Base-by-base conservation (phyloP, 92 coral and sea anemone species). In the Palythoa grandis region DNA sequence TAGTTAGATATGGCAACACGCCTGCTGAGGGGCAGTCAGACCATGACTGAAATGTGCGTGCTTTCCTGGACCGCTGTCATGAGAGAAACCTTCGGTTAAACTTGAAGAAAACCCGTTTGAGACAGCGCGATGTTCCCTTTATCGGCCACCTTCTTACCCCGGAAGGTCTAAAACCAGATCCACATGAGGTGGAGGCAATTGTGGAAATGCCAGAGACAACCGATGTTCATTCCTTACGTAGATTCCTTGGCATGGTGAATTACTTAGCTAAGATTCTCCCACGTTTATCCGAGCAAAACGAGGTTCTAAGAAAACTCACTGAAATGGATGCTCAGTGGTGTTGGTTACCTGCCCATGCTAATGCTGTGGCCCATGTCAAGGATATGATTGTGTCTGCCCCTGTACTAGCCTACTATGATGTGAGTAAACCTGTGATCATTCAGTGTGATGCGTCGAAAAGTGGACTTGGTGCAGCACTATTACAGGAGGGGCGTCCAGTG, bases 181-280 rank as follows among this genome's bases (percentile, higher is more conserved):
- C 93, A 2, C 74, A 79, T 60, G 79, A 91, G 77, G 73, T 88
- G 14, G 84, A 88, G 70, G 94, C 87, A 78, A 84, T 88, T 15
- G 72, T 88, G 61, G 63, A 76, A 54, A 91, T 88, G 94, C 91
- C 91, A 14, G 70, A 86, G 56, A 88, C 93, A 39, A 86, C 76
- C 2, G 88, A 85, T 54, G 84, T 88, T 78, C 67, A 85, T 10
- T 87, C 86, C 7, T 63, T 91, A 66, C 86, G 86, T 85, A 73
- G 91, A 48, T 85, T 88, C 68, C 74, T 91, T 66, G 94, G 89
- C 70, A 91, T 91, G 89, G 94, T 91, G 79, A 84, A 82, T 29
- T 88, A 87, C 25, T 88, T 90, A 10, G 82, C 90, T 12, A 90
- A 90, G 85, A 87, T 90, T 83, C 53, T 90, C 77, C 93, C 86